Evolutionary conservation across 2,888 invertebrate genomes (phyloP), one percentile per base, ranked within the genome.

Genomic region (Heteromyza rotundicornis): DNA sequence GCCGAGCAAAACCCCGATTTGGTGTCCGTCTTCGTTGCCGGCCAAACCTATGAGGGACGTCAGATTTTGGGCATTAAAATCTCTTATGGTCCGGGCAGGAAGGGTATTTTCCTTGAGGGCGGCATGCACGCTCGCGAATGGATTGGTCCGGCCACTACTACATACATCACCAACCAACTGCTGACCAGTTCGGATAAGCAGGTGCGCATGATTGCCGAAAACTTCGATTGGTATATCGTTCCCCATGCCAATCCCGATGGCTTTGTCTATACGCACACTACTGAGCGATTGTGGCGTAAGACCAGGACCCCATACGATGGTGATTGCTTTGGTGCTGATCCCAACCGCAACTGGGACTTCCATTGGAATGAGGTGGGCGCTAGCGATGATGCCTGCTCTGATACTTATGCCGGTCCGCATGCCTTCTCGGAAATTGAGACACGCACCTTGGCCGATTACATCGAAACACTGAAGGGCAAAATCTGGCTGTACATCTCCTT

Each of bases 241-340:
- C 92, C 93, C 0, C 83, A 89, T 17, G 80, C 89, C 22, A 93
- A 93, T 78, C 92, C 92, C 10, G 93, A 94, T 82, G 93, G 93
- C 1, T 91, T 87, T 70, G 88, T 86, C 35, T 90, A 87, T 77
- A 87, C 90, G 0, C 89, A 90, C 71, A 85, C 86, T 2, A 80
- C 77, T 16, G 88, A 87, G 49, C 86, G 90, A 49, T 67, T 88
- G 59, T 90, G 90, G 90, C 79, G 87, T 19, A 90, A 90, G 72
- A 90, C 89, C 3, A 84, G 90, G 53, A 82, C 83, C 55, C 85
- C 83, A 1, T 71, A 80, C 49, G 78, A 76, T 0, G 63, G 69
- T 12, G 65, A 65, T 1, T 85, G 86, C 55, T 80, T 81, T 47
- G 90, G 90, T 14, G 87, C 87, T 23, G 90, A 90, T 81, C 84